phyloP scores from a whole-genome alignment of 2,113 vertebrate genomes.

The Rhea pennata region DNA sequence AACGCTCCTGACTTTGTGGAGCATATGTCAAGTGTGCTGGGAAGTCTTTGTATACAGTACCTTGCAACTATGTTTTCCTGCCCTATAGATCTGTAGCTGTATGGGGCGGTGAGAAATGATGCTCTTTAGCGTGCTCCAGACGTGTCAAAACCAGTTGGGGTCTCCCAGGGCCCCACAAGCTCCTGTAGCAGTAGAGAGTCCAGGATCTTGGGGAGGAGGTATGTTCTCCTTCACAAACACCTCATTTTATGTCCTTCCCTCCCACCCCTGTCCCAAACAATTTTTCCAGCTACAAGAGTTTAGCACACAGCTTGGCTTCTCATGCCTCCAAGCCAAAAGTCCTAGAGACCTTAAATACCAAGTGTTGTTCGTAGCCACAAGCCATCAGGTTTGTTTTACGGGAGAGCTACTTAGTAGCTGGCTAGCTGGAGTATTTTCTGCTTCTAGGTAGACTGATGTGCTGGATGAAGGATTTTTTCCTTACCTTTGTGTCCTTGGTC shows the following conservation, averaged over 20 bases:
- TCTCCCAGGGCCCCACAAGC: background rate
- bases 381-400: background rate
- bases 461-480: background rate
- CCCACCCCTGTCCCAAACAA: background rate
- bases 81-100: background rate
- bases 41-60: background rate
- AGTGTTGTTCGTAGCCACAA: fast-evolving
- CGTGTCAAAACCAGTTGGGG: background rate
- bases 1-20: background rate
- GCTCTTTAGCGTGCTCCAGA: fast-evolving
- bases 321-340: background rate
- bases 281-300: fast-evolving
- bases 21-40: fast-evolving
- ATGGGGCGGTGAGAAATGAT: fast-evolving
- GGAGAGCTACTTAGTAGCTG: background rate
- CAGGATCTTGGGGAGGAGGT: background rate
- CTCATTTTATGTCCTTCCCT: background rate
- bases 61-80: background rate
- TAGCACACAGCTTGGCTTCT: background rate
- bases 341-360: background rate
- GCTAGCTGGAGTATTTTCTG: no score
- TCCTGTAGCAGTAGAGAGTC: background rate
- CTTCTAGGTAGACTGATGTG: background rate
- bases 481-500: background rate
- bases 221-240: background rate